Conservation (phyloP, 2,888 invertebrate species). For the Amphipoea lucens region DNA sequence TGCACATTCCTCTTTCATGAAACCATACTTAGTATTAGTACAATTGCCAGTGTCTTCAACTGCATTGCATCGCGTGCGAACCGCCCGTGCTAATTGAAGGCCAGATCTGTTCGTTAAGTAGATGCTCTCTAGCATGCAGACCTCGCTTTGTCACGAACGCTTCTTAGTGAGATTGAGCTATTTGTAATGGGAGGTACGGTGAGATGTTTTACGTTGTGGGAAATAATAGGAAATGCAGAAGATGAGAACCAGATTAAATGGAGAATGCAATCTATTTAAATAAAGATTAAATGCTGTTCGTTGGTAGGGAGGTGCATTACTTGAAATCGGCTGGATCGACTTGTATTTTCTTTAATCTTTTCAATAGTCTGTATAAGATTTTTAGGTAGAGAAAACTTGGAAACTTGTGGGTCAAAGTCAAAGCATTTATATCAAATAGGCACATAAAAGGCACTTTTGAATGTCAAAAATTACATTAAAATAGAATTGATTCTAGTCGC, state of each 20-base stretch:
- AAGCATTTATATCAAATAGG: no score
- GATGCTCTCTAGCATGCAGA: constrained; percentile 25
- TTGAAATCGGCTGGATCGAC: not conserved
- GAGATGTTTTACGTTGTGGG: not conserved
- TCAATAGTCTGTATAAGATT: not conserved
- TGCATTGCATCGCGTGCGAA: constrained; percentile 57
- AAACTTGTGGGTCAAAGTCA: no score
- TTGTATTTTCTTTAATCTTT: not conserved
- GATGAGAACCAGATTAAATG: not conserved
- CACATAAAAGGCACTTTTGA: no score
- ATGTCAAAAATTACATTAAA: no score
- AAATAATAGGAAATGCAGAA: not conserved
- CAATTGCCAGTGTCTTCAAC: constrained; percentile 11
- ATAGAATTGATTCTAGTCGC: no score
- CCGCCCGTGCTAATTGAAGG: constrained; percentile 62
- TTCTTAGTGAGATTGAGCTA: constrained; percentile 23
- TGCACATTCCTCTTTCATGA: constrained; percentile 20
- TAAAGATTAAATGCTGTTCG: not conserved
- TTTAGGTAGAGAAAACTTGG: not conserved
- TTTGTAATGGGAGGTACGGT: constrained; percentile 16
- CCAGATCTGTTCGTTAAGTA: constrained; percentile 60
- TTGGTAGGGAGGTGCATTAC: not conserved
- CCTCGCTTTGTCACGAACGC: constrained; percentile 44
- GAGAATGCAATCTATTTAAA: not conserved
- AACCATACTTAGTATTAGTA: constrained; percentile 1